Percentiles rank a stretch among this genome's conserved stretches.
phyloP scores from a whole-genome alignment of 2,888 invertebrate species.

The Bugulina stolonifera region DNA sequence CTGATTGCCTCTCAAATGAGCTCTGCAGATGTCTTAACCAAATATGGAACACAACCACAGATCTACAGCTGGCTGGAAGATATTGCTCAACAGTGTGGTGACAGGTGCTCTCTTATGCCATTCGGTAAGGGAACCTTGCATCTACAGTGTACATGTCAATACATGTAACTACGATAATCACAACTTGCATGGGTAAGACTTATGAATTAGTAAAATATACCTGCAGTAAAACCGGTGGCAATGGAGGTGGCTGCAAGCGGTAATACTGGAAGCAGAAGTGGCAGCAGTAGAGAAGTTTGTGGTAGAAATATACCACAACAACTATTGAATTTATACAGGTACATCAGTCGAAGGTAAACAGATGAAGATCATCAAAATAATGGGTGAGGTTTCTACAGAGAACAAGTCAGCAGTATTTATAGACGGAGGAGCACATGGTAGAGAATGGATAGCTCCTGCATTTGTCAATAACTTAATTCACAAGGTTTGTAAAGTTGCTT shows the following conservation, averaged over 20 bases:
- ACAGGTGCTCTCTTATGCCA: neutral
- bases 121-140: too few relatives aligned
- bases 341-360: constrained; percentile 5
- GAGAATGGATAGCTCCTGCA: constrained; percentile 14
- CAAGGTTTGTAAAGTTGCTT: constrained; percentile 8
- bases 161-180: too few relatives aligned
- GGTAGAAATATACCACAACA: neutral
- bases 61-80: neutral
- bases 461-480: constrained; percentile 15
- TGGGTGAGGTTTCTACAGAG: neutral
- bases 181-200: too few relatives aligned
- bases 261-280: too few relatives aligned
- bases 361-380: constrained; percentile 8
- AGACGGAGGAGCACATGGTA: constrained; percentile 4
- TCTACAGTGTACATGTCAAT: too few relatives aligned
- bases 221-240: too few relatives aligned
- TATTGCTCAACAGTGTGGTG: neutral
- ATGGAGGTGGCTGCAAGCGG: too few relatives aligned
- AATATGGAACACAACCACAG: neutral
- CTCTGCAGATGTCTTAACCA: neutral
- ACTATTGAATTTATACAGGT: neutral
- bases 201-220: too few relatives aligned
- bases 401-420: constrained; percentile 9
- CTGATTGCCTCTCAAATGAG: too few relatives aligned
- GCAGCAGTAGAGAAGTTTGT: neutral